Percentiles rank a stretch among this genome's conserved stretches.
These are phyloP conservation scores for Papilio machaon DNA, from an alignment of 1,140 invertebrate species.

Conservation along the genomic window DNA sequence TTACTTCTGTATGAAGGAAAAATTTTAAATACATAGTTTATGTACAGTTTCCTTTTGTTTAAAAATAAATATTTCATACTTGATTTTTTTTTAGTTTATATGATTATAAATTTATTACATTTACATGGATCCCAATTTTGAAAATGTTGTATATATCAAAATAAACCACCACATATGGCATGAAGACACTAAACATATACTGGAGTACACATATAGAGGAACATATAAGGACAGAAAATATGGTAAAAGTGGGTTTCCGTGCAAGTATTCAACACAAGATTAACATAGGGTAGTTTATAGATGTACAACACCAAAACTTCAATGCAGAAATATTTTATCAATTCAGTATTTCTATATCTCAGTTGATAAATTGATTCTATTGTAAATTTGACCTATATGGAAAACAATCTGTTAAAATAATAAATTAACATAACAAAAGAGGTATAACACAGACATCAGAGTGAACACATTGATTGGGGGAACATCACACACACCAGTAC, in stretches of 20 bases:
- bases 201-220: not conserved
- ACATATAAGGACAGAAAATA: not conserved
- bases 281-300: not conserved
- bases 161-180: not conserved
- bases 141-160: not conserved
- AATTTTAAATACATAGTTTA: not conserved
- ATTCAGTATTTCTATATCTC: too few relatives aligned
- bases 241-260: constrained; percentile 11
- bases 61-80: not conserved
- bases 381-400: not conserved
- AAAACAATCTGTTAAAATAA: not conserved
- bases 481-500: constrained; percentile 14
- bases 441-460: constrained; percentile 9
- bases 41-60: not conserved
- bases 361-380: not conserved
- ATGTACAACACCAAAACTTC: not conserved
- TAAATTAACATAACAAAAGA: not conserved
- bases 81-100: too few relatives aligned
- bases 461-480: constrained; percentile 2
- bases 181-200: not conserved
- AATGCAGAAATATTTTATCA: too few relatives aligned
- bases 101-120: too few relatives aligned
- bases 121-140: too few relatives aligned
- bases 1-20: not conserved
- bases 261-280: constrained; percentile 23